These are phyloP conservation scores for Phasia obesa DNA, from an alignment of 2,888 invertebrate genomes.

Conservation along the genomic window DNA sequence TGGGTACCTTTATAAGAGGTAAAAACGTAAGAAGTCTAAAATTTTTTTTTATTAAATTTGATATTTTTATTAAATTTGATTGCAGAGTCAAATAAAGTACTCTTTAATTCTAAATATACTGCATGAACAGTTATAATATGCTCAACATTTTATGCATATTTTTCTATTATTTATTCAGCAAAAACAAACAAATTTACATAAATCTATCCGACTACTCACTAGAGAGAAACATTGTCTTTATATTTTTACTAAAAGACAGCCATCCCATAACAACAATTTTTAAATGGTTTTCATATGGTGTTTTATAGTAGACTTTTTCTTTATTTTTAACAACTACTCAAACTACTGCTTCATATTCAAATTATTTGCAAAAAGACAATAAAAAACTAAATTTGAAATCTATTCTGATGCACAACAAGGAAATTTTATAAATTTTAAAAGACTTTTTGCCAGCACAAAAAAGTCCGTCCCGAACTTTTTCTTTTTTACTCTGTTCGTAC, in stretches of 20 bases:
- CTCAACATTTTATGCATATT: background rate
- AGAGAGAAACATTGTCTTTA: background rate
- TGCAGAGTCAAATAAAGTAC: no score
- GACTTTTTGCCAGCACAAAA: background rate
- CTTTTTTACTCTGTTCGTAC: background rate
- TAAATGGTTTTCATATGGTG: constrained; percentile 24
- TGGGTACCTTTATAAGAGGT: no score
- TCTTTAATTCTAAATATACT: no score
- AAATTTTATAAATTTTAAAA: constrained; percentile 13
- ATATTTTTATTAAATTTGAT: no score
- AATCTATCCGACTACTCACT: background rate
- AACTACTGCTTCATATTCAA: background rate
- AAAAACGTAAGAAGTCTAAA: no score
- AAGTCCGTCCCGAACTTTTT: background rate
- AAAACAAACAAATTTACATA: constrained; percentile 10
- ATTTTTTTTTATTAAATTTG: no score
- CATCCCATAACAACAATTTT: constrained; percentile 2
- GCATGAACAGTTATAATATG: background rate
- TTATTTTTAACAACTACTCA: background rate
- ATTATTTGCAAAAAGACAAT: constrained; percentile 1
- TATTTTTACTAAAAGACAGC: background rate
- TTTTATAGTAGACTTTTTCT: background rate
- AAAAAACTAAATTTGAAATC: constrained; percentile 26
- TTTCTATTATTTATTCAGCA: background rate
- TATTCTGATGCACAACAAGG: constrained; percentile 1